Evolutionary conservation across 2,797 vertebrate genomes (phyloP).

Genomic region (Anisognathus igniventris): DNA sequence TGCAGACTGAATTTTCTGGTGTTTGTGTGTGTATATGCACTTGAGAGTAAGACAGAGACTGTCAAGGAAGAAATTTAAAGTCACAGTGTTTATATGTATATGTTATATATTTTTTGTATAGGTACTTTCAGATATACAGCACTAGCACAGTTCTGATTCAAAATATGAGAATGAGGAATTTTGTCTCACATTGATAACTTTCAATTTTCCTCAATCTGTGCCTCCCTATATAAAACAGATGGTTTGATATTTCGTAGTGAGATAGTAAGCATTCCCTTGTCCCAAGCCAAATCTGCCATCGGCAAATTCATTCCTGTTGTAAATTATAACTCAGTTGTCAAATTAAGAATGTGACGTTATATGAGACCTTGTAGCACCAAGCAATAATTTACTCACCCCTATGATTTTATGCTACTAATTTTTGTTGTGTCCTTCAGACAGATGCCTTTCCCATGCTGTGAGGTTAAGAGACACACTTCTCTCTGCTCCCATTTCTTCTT

Average conservation of each 20-base stretch:
- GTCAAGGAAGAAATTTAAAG: neutral
- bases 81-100: neutral
- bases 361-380: slow-evolving; percentile 40
- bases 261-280: neutral
- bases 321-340: slow-evolving; percentile 54
- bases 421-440: slow-evolving; percentile 47
- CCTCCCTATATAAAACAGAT: slow-evolving; percentile 22
- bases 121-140: neutral
- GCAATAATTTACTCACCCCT: slow-evolving; percentile 34
- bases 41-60: neutral
- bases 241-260: slow-evolving; percentile 44
- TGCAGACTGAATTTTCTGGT: neutral
- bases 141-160: neutral
- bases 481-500: slow-evolving; percentile 8
- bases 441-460: slow-evolving; percentile 12
- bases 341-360: slow-evolving; percentile 35
- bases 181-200: neutral
- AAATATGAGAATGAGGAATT: neutral
- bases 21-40: neutral
- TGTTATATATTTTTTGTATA: neutral
- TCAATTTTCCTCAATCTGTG: slow-evolving; percentile 21
- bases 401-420: slow-evolving; percentile 43
- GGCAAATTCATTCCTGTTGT: slow-evolving; percentile 29
- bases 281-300: slow-evolving; percentile 29
- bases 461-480: slow-evolving; percentile 24